These are phyloP conservation scores for Drosophila pachea DNA, from an alignment of 1,140 invertebrate species.

Conservation along the genomic window DNA sequence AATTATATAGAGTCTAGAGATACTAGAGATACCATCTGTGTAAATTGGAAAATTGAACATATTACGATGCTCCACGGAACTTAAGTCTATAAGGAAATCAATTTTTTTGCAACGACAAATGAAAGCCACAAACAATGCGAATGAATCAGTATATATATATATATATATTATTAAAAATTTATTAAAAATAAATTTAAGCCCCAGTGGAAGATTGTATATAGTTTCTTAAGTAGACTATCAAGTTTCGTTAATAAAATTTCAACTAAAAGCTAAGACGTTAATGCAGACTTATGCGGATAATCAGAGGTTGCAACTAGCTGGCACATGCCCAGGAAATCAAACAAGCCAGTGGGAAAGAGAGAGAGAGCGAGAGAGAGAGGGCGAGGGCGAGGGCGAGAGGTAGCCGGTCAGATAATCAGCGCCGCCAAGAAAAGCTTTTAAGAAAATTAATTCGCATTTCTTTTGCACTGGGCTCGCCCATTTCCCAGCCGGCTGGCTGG, in stretches of 20 bases:
- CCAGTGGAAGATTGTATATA: constrained; percentile 37
- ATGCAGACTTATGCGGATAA: constrained; percentile 17
- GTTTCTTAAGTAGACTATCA: constrained; percentile 52
- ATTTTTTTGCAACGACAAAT: constrained; percentile 27
- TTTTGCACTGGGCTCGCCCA: constrained; percentile 19
- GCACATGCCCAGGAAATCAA: constrained; percentile 8
- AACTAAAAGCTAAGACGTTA: constrained; percentile 42
- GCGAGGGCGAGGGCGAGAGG: not conserved
- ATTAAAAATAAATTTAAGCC: constrained; percentile 71
- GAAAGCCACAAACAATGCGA: constrained; percentile 23
- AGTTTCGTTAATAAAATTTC: constrained; percentile 60
- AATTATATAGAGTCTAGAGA: constrained; percentile 31
- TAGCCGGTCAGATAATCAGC: constrained; percentile 67
- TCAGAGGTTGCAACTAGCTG: not conserved
- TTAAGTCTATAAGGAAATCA: constrained; percentile 34
- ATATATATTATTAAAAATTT: constrained; percentile 60
- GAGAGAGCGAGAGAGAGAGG: not conserved
- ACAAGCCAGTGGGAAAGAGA: not conserved
- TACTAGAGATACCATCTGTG: constrained; percentile 27
- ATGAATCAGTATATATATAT: constrained; percentile 27
- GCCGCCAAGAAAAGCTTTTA: constrained; percentile 75
- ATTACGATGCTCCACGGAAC: constrained; percentile 31
- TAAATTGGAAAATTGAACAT: constrained; percentile 41
- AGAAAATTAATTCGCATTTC: constrained; percentile 74
- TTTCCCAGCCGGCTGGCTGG: too few relatives aligned